Evolutionary conservation across 2,113 vertebrate species (phyloP).

Genomic region (Rhagologus leucostigma): DNA sequence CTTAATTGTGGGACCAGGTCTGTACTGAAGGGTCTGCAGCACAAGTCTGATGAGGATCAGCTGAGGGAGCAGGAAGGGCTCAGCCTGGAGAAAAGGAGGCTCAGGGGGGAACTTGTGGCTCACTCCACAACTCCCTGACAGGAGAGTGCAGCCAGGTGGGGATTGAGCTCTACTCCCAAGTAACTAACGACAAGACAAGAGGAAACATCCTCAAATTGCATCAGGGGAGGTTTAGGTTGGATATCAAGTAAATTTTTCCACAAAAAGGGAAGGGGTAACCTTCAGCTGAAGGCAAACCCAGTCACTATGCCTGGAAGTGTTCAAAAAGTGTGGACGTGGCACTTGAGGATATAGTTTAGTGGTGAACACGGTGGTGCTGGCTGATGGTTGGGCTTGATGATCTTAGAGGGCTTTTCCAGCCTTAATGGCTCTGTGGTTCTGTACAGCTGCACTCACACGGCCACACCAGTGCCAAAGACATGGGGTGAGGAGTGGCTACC

Average conservation of each 20-base stretch:
- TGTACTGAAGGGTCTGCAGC: neutral
- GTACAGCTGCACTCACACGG: neutral
- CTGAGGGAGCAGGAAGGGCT: neutral
- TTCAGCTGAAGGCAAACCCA: neutral
- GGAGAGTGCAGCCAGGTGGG: neutral
- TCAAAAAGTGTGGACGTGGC: neutral
- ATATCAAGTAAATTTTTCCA: neutral
- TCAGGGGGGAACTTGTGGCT: neutral
- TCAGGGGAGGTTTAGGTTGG: neutral
- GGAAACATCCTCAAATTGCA: neutral
- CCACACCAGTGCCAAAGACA: fast-evolving
- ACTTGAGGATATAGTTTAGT: neutral
- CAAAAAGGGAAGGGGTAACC: neutral
- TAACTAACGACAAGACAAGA: neutral
- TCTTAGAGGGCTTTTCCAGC: neutral
- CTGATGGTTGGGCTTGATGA: neutral
- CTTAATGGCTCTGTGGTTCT: neutral
- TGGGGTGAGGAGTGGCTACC: fast-evolving
- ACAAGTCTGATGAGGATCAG: neutral
- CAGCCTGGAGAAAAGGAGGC: neutral
- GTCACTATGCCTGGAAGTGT: neutral
- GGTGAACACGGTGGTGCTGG: neutral
- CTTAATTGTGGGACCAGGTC: neutral
- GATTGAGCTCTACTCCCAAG: neutral
- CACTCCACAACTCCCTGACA: neutral